Conservation (phyloP, 2,797 vertebrate species). For the Buphagus erythrorhynchus region DNA sequence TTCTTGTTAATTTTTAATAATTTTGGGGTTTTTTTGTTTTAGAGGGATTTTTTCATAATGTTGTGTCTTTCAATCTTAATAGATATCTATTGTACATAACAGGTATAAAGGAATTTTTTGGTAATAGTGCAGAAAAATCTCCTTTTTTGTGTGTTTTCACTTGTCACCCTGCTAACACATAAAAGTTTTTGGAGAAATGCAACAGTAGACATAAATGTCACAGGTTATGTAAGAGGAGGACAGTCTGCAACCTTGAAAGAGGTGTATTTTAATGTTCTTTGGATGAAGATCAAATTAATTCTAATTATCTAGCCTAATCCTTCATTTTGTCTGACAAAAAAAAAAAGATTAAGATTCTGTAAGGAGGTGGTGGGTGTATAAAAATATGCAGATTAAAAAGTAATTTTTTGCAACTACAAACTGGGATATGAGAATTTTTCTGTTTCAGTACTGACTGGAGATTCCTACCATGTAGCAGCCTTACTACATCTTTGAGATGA, state of each 20-base stretch:
- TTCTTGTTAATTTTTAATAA: background rate
- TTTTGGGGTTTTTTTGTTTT: background rate
- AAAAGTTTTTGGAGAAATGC: background rate
- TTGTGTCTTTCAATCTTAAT: background rate
- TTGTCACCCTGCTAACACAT: background rate
- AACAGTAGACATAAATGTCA: background rate
- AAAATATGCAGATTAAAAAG: background rate
- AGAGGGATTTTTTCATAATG: background rate
- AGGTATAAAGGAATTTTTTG: background rate
- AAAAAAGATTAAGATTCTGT: background rate
- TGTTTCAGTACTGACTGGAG: background rate
- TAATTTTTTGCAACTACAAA: background rate
- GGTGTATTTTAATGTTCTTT: background rate
- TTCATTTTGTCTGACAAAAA: background rate
- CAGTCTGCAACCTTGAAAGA: background rate
- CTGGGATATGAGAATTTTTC: background rate
- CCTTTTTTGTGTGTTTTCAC: background rate
- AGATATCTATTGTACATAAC: background rate
- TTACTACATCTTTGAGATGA: background rate
- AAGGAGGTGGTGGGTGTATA: background rate
- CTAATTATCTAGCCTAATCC: background rate
- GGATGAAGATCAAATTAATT: background rate
- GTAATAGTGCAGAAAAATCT: background rate
- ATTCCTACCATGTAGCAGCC: background rate
- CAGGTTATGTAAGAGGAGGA: background rate